Conservation (phyloP, 2,797 vertebrate species). For the Oceanodroma leucorhoa region DNA sequence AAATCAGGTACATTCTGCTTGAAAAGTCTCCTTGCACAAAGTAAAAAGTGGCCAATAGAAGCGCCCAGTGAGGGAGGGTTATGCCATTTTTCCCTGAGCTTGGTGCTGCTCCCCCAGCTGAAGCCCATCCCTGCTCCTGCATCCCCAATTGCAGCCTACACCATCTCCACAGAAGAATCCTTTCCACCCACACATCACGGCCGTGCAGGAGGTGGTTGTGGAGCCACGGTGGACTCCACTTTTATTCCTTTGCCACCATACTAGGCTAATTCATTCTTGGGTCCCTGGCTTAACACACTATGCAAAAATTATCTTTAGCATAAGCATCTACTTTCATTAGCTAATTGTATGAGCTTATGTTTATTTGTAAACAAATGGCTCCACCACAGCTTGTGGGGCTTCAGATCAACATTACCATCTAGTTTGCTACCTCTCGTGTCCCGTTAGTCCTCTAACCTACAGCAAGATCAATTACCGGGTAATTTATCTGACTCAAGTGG, state of each 20-base stretch:
- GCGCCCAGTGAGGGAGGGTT: background rate
- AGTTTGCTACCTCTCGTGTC: background rate
- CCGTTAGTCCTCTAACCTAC: background rate
- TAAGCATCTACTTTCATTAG: background rate
- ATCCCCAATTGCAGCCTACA: accelerated
- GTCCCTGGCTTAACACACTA: background rate
- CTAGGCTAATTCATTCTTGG: background rate
- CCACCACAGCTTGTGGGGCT: background rate
- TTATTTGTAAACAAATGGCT: background rate
- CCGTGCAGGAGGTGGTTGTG: accelerated
- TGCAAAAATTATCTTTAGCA: background rate
- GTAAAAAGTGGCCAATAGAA: background rate
- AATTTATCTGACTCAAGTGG: background rate
- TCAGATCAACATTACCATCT: background rate
- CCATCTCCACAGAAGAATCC: background rate
- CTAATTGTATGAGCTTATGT: background rate
- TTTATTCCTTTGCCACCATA: background rate
- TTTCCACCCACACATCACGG: accelerated
- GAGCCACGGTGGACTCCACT: background rate
- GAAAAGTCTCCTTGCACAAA: background rate
- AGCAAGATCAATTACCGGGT: background rate
- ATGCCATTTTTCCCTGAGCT: accelerated
- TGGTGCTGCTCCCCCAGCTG: background rate
- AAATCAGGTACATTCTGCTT: background rate
- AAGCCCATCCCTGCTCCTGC: background rate